Evolutionary conservation across 2,888 invertebrate genomes (phyloP).

Genomic region (Lasioglossum villosulum): DNA sequence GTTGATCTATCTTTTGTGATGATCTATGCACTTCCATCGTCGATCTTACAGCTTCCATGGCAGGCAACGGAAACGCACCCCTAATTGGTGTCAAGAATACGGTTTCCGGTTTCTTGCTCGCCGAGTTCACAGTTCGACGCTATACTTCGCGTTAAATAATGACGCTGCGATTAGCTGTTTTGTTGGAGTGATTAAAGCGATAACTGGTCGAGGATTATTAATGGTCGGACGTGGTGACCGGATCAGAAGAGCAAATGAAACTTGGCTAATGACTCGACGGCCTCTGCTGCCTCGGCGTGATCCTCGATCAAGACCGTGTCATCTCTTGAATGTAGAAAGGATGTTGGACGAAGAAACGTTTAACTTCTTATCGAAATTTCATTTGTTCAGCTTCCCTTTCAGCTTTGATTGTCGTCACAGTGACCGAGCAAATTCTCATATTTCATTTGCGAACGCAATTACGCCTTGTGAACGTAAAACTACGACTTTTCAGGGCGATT

Average conservation of each 20-base stretch:
- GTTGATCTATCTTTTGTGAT: neutral
- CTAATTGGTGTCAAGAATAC: slow-evolving; percentile 2
- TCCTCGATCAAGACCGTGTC: neutral
- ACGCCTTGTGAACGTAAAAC: too few relatives aligned
- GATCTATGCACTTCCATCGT: neutral
- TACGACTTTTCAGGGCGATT: too few relatives aligned
- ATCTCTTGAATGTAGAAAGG: neutral
- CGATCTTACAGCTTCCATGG: neutral
- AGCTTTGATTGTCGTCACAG: neutral
- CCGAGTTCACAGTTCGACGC: neutral
- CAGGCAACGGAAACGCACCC: neutral
- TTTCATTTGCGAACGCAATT: neutral
- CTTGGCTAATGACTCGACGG: neutral
- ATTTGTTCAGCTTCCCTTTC: neutral
- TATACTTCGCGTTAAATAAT: neutral
- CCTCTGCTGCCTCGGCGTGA: neutral
- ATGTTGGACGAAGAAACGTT: neutral
- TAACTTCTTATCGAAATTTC: neutral
- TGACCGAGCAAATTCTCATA: neutral
- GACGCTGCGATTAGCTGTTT: neutral
- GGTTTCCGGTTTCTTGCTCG: neutral
- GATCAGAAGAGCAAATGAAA: slow-evolving; percentile 6
- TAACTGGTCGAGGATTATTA: neutral
- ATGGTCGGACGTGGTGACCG: neutral
- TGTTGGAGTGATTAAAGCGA: neutral